Evolutionary conservation across 2,113 vertebrate genomes (phyloP), one percentile per base, ranked within the genome.

Genomic region (Leptobrachium leishanense): DNA sequence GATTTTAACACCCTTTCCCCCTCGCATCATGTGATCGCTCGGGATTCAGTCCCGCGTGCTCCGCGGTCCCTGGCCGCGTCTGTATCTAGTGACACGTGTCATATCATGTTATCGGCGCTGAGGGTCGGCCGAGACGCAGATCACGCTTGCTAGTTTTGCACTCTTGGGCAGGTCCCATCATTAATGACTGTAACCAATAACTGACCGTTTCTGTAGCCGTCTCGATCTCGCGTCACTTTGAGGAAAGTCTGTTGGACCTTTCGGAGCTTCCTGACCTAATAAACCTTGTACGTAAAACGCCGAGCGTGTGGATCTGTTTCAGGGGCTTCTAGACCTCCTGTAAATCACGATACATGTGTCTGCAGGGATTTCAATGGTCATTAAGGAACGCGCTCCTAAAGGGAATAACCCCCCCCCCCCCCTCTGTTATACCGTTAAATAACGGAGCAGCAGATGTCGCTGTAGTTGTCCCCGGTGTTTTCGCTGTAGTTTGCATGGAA

Each of bases 121-220:
- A 41, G 62, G 20, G 15, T 39, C 5, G 1, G 20, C 62, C 5
- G 4, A 20, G 6, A 31, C 20, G 20, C 10, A 64, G 55, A 43
- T 69, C 44, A 69, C 43, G 53, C 11, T 57, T 12, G 20, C 74
- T 41, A 44, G 62, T 66, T 44, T 67, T 43, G 40, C 15, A 20
- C 54, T 39, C 53, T 31, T 31, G 75, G 75, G 67, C 75, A 70
- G 75, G 67, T 62, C 75, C 75, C 67, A 46, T 40, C 15, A 43
- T 31, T 66, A 74, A 43, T 46, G 62, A 64, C 62, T 75, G 59
- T 64, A 65, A 65, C 40, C 11, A 3, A 63, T 5, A 64, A 74
- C 65, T 44, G 75, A 63, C 75, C 68, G 65, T 66, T 43, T 59
- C 75, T 54, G 54, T 55, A 11, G 53, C 3, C 5, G 8, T 77